Base-by-base conservation (phyloP, 2,113 vertebrate species). In the Stigmatopora argus region DNA sequence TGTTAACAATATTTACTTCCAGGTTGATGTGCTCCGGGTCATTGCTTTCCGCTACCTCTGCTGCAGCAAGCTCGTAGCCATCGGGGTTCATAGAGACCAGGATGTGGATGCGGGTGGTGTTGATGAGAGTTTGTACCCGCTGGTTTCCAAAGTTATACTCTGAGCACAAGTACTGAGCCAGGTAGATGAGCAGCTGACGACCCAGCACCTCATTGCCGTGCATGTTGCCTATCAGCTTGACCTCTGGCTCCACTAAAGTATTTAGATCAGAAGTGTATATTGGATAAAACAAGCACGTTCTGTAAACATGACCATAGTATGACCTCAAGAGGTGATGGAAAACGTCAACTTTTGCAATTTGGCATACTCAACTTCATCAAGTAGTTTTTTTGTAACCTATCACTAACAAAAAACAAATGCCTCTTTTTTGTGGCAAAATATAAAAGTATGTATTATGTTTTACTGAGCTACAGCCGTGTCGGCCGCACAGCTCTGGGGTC, bases 31-130 rank as follows among this genome's bases (percentile, higher is more conserved):
- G 80, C 77, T 92, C 90, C 79, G 85, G 88, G 69, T 92, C 89
- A 86, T 70, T 87, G 69, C 58, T 90, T 72, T 62, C 78, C 85
- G 91, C 90, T 93, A 99, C 96, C 94, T 97, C 95, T 78, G 96
- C 90, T 4, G 95, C 93, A 0, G 97, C 97, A 73, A 97, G 78
- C 73, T 98, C 95, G 13, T 98, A 99, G 45, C 97, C 97, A 4
- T 99, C 97, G 0, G 97, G 97, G 79, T 99, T 99, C 92, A 99
- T 95, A 70, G 96, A 97, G 74, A 95, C 93, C 49, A 99, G 88
- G 70, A 99, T 91, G 68, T 99, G 97, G 77, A 99, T 87, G 70
- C 97, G 94, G 45, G 97, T 98, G 71, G 73, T 93, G 87, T 98
- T 98, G 77, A 99, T 88, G 81, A 99, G 78, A 26, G 83, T 87